Percentiles rank a stretch among this genome's conserved stretches.
These are phyloP conservation scores for Cistogaster globosa DNA, from an alignment of 2,888 invertebrate species.

Conservation along the genomic window DNA sequence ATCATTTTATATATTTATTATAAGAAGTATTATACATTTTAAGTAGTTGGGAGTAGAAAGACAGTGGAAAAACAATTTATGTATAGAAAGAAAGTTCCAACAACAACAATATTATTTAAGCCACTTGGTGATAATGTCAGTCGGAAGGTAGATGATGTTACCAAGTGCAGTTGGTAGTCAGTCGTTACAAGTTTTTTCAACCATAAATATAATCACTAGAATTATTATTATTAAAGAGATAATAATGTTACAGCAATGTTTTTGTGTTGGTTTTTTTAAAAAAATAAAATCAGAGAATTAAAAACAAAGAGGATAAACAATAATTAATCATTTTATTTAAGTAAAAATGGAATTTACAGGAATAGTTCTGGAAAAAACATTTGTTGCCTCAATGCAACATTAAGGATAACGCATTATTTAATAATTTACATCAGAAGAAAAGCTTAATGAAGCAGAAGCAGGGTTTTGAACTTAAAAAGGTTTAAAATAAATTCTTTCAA, in stretches of 20 bases:
- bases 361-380: not conserved
- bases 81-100: conserved; percentile 1
- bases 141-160: conserved; percentile 28
- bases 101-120: conserved; percentile 48
- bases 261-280: conserved; percentile 12
- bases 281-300: conserved; percentile 18
- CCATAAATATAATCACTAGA: conserved; percentile 63
- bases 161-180: conserved; percentile 27
- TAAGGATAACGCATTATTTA: not conserved
- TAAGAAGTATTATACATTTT: conserved; percentile 42
- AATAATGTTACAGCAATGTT: conserved; percentile 60
- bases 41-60: conserved; percentile 63
- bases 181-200: conserved; percentile 50
- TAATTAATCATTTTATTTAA: conserved; percentile 48
- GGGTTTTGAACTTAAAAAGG: too few relatives aligned
- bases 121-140: conserved; percentile 57
- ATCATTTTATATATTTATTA: conserved; percentile 52
- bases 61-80: conserved; percentile 53
- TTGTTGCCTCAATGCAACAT: not conserved
- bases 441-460: not conserved
- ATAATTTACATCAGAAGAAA: not conserved
- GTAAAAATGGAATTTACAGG: not conserved
- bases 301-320: conserved; percentile 9
- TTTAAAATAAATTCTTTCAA: too few relatives aligned
- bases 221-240: conserved; percentile 66